Base-by-base conservation (phyloP, 2,113 vertebrate genomes). In the Phocoena phocoena region DNA sequence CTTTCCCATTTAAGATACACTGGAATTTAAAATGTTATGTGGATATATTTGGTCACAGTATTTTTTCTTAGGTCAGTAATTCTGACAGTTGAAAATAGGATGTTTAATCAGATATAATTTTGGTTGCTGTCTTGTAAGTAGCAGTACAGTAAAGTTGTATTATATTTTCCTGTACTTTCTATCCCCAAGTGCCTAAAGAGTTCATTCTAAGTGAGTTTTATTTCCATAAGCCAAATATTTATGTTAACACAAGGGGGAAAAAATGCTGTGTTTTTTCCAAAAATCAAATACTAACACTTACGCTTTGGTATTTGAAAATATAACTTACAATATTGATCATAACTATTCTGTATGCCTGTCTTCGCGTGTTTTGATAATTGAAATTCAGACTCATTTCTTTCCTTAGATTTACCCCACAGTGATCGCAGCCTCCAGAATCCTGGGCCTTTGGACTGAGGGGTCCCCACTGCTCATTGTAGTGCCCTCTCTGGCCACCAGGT, bases 241-340 rank as follows among this genome's bases (percentile, higher is more conserved):
- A 26, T 70, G 38, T 85, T 93, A 63, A 92, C 18, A 65, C 20
- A 53, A 77, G 26, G 80, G 23, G 1, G 10, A n/a, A 6, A 41
- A 41, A 90, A 80, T 44, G 60, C 23, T 68, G 11, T 47, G 6
- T 93, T 95, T 98, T 97, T 80, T 95, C 55, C 55, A 92, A 41
- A 28, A 79, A 65, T 85, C 73, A 80, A 53, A 96, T 92, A 36
- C 44, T 87, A 95, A 88, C 55, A 67, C 96, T 95, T 93, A 77
- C 93, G 85, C 47, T 87, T 93, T 91, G 25, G 25, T 76, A 11
- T 96, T 96, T 93, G 26, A 86, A 86, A 80, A 93, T 74, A 17
- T 88, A 81, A 97, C 92, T 96, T 97, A 98, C 96, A 44, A 31
- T 96, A 97, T 97, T 97, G 96, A 89, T 97, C 88, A 2, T 67